Percentiles rank a stretch among this genome's conserved stretches.
phyloP scores from a whole-genome alignment of 1,140 invertebrate genomes.

The Pseudomyrmex pallidus region DNA sequence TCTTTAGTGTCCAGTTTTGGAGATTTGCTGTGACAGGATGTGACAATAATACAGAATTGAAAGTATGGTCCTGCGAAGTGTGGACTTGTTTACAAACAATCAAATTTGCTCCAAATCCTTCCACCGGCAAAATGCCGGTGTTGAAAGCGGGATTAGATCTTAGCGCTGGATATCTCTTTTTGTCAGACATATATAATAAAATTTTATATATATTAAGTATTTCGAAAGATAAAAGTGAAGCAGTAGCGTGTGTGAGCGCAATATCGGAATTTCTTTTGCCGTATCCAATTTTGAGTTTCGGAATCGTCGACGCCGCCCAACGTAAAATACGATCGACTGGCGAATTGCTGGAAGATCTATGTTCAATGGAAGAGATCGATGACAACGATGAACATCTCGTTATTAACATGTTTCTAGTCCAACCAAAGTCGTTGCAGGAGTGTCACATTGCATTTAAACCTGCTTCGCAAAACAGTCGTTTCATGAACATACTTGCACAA shows the following conservation, averaged over 20 bases:
- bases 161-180: conserved; percentile 92
- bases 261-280: conserved; percentile 94
- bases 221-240: conserved; percentile 85
- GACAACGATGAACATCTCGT: conserved; percentile 85
- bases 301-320: conserved; percentile 91
- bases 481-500: conserved; percentile 79
- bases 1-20: conserved; percentile 94
- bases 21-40: conserved; percentile 96
- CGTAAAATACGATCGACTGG: conserved; percentile 79
- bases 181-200: conserved; percentile 93
- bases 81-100: conserved; percentile 97
- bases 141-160: conserved; percentile 93
- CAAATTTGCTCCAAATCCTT: conserved; percentile 86
- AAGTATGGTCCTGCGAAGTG: conserved; percentile 97
- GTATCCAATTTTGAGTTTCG: conserved; percentile 94
- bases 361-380: conserved; percentile 77
- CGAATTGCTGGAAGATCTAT: conserved; percentile 82
- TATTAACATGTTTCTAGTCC: conserved; percentile 93
- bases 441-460: conserved; percentile 92
- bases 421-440: conserved; percentile 95
- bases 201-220: conserved; percentile 92
- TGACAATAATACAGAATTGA: conserved; percentile 95
- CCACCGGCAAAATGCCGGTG: conserved; percentile 79
- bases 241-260: conserved; percentile 87
- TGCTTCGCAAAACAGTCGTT: conserved; percentile 74